Evolutionary conservation across 2,888 invertebrate genomes (phyloP).

Genomic region (Proisotoma minuta): DNA sequence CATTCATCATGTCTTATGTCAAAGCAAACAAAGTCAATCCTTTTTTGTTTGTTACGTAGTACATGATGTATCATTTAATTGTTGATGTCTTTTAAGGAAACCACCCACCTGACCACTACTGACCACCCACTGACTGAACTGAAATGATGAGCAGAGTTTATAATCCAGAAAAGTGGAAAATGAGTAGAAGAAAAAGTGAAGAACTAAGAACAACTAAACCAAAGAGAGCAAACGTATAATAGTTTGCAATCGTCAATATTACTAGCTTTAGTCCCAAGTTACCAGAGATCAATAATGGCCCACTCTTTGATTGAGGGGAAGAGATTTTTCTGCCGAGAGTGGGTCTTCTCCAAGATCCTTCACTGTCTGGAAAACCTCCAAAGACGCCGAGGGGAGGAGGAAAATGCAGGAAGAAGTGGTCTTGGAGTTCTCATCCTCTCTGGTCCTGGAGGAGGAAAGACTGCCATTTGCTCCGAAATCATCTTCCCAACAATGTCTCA

Average conservation of each 20-base stretch:
- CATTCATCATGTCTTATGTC: too few species aligned
- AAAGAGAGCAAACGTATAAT: too few species aligned
- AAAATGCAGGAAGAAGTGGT: conserved; percentile 55
- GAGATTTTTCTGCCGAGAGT: conserved; percentile 84
- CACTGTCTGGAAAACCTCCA: conserved; percentile 80
- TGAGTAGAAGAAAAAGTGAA: neutral
- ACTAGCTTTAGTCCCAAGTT: too few species aligned
- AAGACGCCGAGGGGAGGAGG: conserved; percentile 52
- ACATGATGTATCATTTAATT: too few species aligned
- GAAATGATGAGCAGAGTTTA: neutral
- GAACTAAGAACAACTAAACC: neutral
- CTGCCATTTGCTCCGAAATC: conserved; percentile 77
- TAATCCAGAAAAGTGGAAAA: conserved; percentile 2
- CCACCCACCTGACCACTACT: neutral
- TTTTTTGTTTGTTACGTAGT: too few species aligned
- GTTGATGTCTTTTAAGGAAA: too few species aligned
- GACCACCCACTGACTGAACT: neutral
- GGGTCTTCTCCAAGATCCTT: conserved; percentile 90
- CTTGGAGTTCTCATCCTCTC: conserved; percentile 84
- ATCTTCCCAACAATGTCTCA: conserved; percentile 60
- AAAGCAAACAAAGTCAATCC: too few species aligned
- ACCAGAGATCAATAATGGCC: conserved; percentile 48
- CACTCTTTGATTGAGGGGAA: conserved; percentile 53
- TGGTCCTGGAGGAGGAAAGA: conserved; percentile 76
- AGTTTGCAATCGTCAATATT: too few species aligned